phyloP scores from a whole-genome alignment of 2,888 invertebrate species.

The Diogma glabrata region DNA sequence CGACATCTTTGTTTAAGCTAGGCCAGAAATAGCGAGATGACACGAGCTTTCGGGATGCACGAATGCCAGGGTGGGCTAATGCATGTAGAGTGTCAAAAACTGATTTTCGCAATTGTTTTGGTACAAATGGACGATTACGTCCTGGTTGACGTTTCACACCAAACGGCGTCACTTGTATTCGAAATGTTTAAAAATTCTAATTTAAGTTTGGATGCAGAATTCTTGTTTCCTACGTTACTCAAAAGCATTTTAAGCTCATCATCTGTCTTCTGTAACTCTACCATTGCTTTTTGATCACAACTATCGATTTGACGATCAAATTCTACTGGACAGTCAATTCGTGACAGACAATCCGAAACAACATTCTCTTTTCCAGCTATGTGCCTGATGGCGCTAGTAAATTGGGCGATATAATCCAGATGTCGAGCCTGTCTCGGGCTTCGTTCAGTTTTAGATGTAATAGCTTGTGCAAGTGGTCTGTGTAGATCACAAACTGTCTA shows the following conservation, averaged over 20 bases:
- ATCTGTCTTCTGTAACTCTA: not conserved
- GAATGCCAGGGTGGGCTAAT: not conserved
- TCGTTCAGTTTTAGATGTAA: not conserved
- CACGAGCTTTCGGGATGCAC: too few species aligned
- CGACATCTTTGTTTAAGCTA: too few species aligned
- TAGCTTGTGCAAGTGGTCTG: not conserved
- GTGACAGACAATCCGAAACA: too few species aligned
- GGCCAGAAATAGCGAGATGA: too few species aligned
- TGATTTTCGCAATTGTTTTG: not conserved
- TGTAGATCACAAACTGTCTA: not conserved
- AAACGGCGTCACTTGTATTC: not conserved
- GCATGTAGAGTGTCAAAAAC: not conserved
- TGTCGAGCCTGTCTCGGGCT: not conserved
- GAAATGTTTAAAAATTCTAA: too few species aligned
- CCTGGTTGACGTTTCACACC: not conserved
- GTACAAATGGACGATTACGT: not conserved
- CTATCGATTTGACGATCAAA: too few species aligned
- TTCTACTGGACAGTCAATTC: too few species aligned
- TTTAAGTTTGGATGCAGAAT: too few species aligned
- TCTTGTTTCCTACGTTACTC: too few species aligned
- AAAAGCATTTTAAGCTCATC: too few species aligned
- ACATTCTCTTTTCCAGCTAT: not conserved
- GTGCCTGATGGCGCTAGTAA: not conserved
- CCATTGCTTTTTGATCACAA: too few species aligned
- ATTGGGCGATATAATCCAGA: not conserved